These are phyloP conservation scores for Apodemia hepburni DNA, from an alignment of 2,888 invertebrate genomes.

Conservation along the genomic window DNA sequence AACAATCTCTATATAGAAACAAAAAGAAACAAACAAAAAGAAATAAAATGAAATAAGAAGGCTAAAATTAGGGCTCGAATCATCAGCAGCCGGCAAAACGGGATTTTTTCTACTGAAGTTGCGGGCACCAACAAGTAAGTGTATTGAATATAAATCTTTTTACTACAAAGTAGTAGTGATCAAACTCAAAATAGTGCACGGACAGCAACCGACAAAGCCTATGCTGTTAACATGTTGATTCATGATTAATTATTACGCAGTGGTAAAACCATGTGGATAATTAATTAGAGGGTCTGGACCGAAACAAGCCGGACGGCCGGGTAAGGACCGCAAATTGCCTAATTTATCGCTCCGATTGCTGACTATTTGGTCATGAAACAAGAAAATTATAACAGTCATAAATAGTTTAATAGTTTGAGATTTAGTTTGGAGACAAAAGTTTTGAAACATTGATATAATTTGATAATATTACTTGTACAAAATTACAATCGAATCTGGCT, in stretches of 20 bases:
- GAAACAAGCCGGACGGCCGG: slow-evolving; percentile 36
- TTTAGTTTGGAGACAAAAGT: neutral
- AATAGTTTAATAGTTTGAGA: neutral
- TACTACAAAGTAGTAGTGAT: neutral
- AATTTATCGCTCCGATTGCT: slow-evolving; percentile 52
- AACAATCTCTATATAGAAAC: too few relatives aligned
- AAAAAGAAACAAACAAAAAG: too few relatives aligned
- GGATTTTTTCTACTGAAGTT: too few relatives aligned
- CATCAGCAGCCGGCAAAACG: too few relatives aligned
- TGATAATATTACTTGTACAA: too few relatives aligned
- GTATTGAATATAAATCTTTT: too few relatives aligned
- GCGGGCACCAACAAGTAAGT: too few relatives aligned
- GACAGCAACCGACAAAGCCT: neutral
- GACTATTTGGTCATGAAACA: slow-evolving; percentile 32
- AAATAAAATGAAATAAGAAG: too few relatives aligned
- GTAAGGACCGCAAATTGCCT: slow-evolving; percentile 52
- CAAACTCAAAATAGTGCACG: neutral
- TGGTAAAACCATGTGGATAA: slow-evolving; percentile 45
- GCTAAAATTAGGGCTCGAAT: too few relatives aligned
- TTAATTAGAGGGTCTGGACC: slow-evolving; percentile 49
- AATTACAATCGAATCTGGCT: too few relatives aligned
- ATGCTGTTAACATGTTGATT: slow-evolving; percentile 23
- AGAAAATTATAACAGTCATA: slow-evolving; percentile 12
- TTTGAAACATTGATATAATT: neutral
- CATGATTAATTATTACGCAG: slow-evolving; percentile 27